A percentile compares a stretch with the other conserved stretches of the same genome.
Evolutionary conservation across 1,140 invertebrate genomes (phyloP).

Genomic region (Drosophila nikananu): DNA sequence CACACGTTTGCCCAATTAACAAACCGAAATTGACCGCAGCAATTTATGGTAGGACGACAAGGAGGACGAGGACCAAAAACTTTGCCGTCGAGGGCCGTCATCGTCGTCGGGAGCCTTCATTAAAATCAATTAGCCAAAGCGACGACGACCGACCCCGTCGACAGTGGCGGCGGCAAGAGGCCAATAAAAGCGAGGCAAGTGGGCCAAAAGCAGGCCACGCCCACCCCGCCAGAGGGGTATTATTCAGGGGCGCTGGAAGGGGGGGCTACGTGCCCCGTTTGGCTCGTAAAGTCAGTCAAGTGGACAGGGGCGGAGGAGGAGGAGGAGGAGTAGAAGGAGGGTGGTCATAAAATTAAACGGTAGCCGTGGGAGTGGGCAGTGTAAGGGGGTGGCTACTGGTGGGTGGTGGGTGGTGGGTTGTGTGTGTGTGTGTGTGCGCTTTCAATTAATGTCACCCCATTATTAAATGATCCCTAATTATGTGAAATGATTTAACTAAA

Average conservation of each 20-base stretch:
- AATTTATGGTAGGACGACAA: constrained; percentile 66
- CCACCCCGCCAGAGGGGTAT: constrained; percentile 11
- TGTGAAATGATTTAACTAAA: constrained; percentile 85
- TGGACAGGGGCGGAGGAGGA: constrained; percentile 56
- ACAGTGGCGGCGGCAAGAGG: constrained; percentile 48
- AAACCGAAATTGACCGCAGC: constrained; percentile 80
- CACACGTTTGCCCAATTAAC: constrained; percentile 79
- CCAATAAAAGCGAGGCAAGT: constrained; percentile 70
- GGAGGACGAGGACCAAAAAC: constrained; percentile 42
- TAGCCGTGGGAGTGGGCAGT: constrained; percentile 46
- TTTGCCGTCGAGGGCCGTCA: constrained; percentile 50
- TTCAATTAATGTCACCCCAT: constrained; percentile 85
- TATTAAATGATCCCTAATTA: constrained; percentile 86
- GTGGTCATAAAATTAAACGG: constrained; percentile 79
- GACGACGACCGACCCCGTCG: constrained; percentile 37
- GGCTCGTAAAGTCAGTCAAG: constrained; percentile 77
- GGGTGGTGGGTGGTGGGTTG: constrained; percentile 18
- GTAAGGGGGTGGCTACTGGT: constrained; percentile 12
- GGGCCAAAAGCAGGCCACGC: constrained; percentile 39
- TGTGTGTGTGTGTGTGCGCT: constrained; percentile 42
- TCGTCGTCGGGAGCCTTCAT: constrained; percentile 61
- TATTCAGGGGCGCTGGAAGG: constrained; percentile 1
- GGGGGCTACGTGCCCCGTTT: constrained; percentile 48
- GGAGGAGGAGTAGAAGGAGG: constrained; percentile 20
- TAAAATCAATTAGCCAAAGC: constrained; percentile 82